Percentiles rank a stretch among this genome's conserved stretches.
Conservation (phyloP, 2,113 vertebrate species). For the Labeo rohita region DNA sequence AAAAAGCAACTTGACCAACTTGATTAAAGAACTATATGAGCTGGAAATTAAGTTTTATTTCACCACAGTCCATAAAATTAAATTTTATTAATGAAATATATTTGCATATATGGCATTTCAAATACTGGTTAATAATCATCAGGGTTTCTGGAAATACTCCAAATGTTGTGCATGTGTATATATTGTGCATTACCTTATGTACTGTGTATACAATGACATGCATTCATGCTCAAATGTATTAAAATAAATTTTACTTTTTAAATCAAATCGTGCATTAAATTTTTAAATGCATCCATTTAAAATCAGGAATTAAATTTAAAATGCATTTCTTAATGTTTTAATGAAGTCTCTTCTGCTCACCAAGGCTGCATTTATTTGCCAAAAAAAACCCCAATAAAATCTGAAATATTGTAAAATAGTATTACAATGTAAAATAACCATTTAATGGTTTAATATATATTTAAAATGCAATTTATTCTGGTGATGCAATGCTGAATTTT, state of each 20-base stretch:
- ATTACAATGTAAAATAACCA: not conserved
- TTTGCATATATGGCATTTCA: not conserved
- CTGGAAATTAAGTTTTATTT: no score
- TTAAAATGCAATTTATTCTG: no score
- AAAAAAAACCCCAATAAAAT: not conserved
- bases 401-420: not conserved
- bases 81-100: no score
- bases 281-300: not conserved
- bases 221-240: not conserved
- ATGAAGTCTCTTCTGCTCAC: no score
- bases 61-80: no score
- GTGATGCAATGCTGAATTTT: not conserved
- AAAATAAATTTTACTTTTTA: not conserved
- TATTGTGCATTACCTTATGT: not conserved
- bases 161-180: no score
- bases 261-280: not conserved
- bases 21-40: not conserved
- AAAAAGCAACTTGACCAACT: not conserved
- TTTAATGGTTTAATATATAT: not conserved
- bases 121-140: not conserved
- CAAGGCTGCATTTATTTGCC: not conserved
- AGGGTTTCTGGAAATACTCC: not conserved
- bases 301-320: not conserved
- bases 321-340: not conserved
- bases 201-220: not conserved